phyloP scores from a whole-genome alignment of 2,888 invertebrate genomes.

The Molorchus minor region DNA sequence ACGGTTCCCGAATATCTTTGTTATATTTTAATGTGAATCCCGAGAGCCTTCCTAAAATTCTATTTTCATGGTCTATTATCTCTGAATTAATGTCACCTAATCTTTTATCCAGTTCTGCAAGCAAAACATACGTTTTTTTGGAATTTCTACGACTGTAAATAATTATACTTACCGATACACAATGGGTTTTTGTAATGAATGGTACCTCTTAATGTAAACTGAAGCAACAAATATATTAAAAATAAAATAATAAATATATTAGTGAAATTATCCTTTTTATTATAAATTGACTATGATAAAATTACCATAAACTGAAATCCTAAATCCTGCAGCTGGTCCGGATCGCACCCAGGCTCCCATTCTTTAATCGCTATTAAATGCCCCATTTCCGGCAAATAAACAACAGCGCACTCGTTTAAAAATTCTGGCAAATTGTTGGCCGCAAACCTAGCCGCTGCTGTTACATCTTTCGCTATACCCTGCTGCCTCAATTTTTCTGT shows the following conservation, averaged over 20 bases:
- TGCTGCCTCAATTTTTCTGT: slow-evolving; percentile 76
- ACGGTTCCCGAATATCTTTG: slow-evolving; percentile 55
- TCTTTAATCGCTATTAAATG: slow-evolving; percentile 80
- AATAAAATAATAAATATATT: too few species aligned
- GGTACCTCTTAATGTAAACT: slow-evolving; percentile 56
- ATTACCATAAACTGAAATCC: slow-evolving; percentile 78
- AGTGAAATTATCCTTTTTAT: neutral
- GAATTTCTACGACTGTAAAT: neutral
- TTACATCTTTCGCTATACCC: slow-evolving; percentile 76
- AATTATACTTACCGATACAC: slow-evolving; percentile 55
- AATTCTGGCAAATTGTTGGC: slow-evolving; percentile 72
- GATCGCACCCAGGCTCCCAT: slow-evolving; percentile 68
- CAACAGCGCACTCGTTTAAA: slow-evolving; percentile 73
- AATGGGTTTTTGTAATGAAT: slow-evolving; percentile 61
- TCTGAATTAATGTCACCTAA: slow-evolving; percentile 83
- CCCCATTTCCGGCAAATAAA: slow-evolving; percentile 80
- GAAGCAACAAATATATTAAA: too few species aligned
- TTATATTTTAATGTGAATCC: slow-evolving; percentile 56
- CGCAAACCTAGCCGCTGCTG: slow-evolving; percentile 76
- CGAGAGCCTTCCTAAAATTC: slow-evolving; percentile 69
- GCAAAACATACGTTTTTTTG: slow-evolving; percentile 2
- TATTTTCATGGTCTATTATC: slow-evolving; percentile 82
- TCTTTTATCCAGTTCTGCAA: slow-evolving; percentile 75
- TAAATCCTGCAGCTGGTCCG: slow-evolving; percentile 69
- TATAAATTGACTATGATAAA: neutral